Base-by-base conservation (phyloP, 2,113 vertebrate genomes). In the Ondatra zibethicus region DNA sequence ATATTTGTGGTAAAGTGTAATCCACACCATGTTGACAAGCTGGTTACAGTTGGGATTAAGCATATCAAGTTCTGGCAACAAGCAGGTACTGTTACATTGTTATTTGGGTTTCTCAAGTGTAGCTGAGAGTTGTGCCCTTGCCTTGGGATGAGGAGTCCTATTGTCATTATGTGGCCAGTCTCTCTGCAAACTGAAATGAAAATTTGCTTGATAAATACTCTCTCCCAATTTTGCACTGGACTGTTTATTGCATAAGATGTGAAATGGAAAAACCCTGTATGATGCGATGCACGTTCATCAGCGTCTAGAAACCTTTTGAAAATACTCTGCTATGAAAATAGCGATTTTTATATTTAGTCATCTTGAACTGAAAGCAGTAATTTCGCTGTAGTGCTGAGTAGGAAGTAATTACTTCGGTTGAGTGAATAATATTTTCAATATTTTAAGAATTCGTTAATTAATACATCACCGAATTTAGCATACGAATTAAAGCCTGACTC, bases 61-160 rank as follows among this genome's bases (percentile, higher is more conserved):
- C 99, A 99, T 98, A 99, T 99, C 98, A 99, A 99, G 98, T 99
- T 99, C 98, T 99, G 99, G 99, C 99, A 99, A 77, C 99, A 99
- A 98, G 99, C 99, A 99, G 99, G 99, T 99, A 99, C 65, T 55
- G 12, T 72, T 91, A 7, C 99, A 98, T 72, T 66, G 25, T 76
- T 89, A 12, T 72, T 87, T 63, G 47, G n/a, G 8, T 96, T 96
- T 72, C 76, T 95, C 80, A 0, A 55, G 76, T 85, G 10, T 68
- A 66, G 10, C 21, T 39, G 47, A 92, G 88, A 92, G 8, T 23
- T 91, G 73, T 66, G 21, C 5, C 45, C 47, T 39, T 66, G 27
- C 21, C 16, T 50, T 11, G 47, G 1, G 27, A n/a, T 33, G 55
- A n/a, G 36, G 27, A 3, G 1, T 29, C 0, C 85, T 19, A 3